Conservation (phyloP, 2,888 invertebrate genomes). For the Zootermopsis nevadensis region DNA sequence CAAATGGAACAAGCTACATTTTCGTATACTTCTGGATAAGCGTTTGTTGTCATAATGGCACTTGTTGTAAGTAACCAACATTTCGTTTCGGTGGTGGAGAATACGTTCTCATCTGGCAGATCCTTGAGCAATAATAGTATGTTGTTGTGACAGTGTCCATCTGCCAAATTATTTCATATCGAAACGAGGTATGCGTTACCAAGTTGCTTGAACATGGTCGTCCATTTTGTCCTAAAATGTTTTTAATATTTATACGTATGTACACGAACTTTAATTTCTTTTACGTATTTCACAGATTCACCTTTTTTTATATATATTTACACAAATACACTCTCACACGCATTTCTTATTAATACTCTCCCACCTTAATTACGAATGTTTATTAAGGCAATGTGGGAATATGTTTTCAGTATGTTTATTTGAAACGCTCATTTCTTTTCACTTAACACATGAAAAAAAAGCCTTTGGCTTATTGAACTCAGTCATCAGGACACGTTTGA, state of each 20-base stretch:
- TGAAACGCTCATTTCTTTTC: constrained; percentile 3
- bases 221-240: neutral
- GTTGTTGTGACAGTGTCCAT: neutral
- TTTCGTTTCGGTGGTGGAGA: constrained; percentile 6
- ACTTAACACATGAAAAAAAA: neutral
- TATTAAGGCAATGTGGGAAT: neutral
- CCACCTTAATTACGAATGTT: neutral
- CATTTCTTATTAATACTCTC: neutral
- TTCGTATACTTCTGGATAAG: neutral
- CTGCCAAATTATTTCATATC: neutral
- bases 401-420: neutral
- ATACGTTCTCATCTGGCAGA: neutral
- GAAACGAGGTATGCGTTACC: constrained; percentile 16
- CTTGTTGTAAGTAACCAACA: constrained; percentile 37
- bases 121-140: constrained; percentile 18
- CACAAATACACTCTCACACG: neutral
- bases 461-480: constrained; percentile 13
- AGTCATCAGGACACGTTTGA: neutral
- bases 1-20: constrained; percentile 7
- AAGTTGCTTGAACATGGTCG: neutral
- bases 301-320: constrained; percentile 9
- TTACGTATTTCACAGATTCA: constrained; percentile 47
- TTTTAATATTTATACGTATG: constrained; percentile 48
- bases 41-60: constrained; percentile 29
- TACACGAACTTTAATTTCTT: constrained; percentile 42